phyloP scores from a whole-genome alignment of 1,140 invertebrate species.

The Sarcophaga bullata region DNA sequence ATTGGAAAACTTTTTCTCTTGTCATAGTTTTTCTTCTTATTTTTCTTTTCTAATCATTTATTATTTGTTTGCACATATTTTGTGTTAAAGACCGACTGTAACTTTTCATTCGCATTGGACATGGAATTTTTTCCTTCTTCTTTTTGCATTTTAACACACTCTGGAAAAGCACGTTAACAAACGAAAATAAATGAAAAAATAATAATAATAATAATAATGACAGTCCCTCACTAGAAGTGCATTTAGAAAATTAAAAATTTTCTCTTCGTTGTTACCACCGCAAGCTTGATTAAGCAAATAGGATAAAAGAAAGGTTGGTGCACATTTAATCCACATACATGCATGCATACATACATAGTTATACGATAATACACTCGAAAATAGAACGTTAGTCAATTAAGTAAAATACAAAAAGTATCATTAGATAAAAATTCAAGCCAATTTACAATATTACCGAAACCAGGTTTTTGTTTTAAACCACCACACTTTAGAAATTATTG shows the following conservation, averaged over 20 bases:
- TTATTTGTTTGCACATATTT: not conserved
- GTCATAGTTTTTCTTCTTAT: not conserved
- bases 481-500: too few relatives aligned
- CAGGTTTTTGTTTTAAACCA: too few relatives aligned
- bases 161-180: not conserved
- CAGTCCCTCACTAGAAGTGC: conserved; percentile 33
- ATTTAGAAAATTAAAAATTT: conserved; percentile 48
- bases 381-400: too few relatives aligned
- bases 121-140: conserved; percentile 25
- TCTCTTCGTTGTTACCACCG: conserved; percentile 28
- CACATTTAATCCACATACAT: not conserved
- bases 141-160: not conserved
- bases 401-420: too few relatives aligned
- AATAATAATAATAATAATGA: not conserved
- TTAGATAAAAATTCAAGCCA: too few relatives aligned
- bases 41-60: too few relatives aligned
- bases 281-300: conserved; percentile 14
- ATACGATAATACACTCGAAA: too few relatives aligned
- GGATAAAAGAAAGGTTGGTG: not conserved
- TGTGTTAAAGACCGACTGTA: not conserved
- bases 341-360: not conserved
- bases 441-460: too few relatives aligned
- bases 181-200: not conserved
- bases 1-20: not conserved
- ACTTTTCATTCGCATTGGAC: not conserved